These are phyloP conservation scores for Tenebrosternarchus preto DNA, from an alignment of 2,113 vertebrate genomes.

Conservation along the genomic window DNA sequence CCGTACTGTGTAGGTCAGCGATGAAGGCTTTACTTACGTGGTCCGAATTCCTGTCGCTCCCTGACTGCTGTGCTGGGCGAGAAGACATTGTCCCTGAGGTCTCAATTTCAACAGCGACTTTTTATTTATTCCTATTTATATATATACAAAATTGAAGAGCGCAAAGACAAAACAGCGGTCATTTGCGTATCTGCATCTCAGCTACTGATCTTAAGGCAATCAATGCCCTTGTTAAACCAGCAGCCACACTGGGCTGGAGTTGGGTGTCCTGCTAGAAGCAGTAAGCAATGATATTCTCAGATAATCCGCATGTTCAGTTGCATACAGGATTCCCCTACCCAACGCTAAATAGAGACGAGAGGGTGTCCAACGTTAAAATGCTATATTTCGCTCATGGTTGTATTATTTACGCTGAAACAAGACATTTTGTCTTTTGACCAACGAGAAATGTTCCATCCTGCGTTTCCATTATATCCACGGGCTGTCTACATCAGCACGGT, in stretches of 20 bases:
- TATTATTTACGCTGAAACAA: slow-evolving; percentile 18
- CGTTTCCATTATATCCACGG: slow-evolving; percentile 28
- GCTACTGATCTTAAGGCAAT: slow-evolving; percentile 29
- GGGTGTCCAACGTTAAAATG: background rate
- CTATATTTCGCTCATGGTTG: slow-evolving; percentile 30
- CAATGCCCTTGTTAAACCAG: slow-evolving; percentile 25
- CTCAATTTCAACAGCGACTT: slow-evolving; percentile 40
- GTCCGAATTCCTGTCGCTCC: slow-evolving; percentile 74
- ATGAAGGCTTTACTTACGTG: slow-evolving; percentile 69
- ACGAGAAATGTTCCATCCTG: slow-evolving; percentile 16
- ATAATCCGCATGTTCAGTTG: slow-evolving; percentile 50
- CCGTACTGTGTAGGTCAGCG: background rate
- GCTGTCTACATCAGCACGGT: background rate
- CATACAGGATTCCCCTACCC: background rate
- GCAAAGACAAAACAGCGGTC: slow-evolving; percentile 43
- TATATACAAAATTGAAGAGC: slow-evolving; percentile 37
- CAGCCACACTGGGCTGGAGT: slow-evolving; percentile 12
- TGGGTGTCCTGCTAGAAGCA: slow-evolving; percentile 15
- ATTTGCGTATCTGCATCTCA: slow-evolving; percentile 47
- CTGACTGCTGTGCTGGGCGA: slow-evolving; percentile 70
- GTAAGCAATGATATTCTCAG: slow-evolving; percentile 23
- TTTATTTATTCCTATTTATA: slow-evolving; percentile 24
- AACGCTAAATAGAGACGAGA: background rate
- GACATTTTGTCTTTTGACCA: slow-evolving; percentile 6
- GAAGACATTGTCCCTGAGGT: slow-evolving; percentile 76